phyloP scores from a whole-genome alignment of 2,113 vertebrate species.

The Reinhardtius hippoglossoides region DNA sequence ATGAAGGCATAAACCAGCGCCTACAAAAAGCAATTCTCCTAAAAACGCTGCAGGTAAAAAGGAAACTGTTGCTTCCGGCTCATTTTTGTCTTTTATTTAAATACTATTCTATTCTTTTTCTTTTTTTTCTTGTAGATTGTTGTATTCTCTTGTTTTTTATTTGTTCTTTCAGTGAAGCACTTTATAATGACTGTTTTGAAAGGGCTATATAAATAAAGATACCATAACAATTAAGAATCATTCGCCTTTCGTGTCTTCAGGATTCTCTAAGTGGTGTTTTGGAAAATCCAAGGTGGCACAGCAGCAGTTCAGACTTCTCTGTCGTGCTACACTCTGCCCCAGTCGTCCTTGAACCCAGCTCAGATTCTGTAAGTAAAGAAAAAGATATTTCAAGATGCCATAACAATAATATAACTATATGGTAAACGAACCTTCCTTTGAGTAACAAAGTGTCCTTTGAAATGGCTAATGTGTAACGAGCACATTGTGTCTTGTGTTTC shows the following conservation, averaged over 20 bases:
- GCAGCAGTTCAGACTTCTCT: constrained; percentile 80
- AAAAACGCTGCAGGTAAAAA: constrained; percentile 76
- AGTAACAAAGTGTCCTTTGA: neutral
- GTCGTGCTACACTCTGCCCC: constrained; percentile 83
- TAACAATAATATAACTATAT: neutral
- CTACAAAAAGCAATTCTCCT: constrained; percentile 61
- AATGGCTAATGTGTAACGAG: constrained; percentile 25
- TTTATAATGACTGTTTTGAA: no score
- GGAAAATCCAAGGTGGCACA: constrained; percentile 67
- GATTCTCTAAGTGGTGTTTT: constrained; percentile 69
- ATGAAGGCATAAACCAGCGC: constrained; percentile 17
- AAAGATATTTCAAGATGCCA: neutral
- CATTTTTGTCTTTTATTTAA: neutral
- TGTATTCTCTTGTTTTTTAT: no score
- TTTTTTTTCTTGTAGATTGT: no score
- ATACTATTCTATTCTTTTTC: neutral
- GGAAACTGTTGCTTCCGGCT: neutral
- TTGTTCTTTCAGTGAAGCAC: no score
- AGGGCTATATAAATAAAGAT: no score
- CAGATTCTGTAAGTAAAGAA: constrained; percentile 62
- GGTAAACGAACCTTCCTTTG: neutral
- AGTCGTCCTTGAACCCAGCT: constrained; percentile 42
- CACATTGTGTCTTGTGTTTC: constrained; percentile 10
- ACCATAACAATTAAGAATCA: neutral
- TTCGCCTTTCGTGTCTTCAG: constrained; percentile 40